Evolutionary conservation across 2,888 invertebrate genomes (phyloP).

Genomic region (Diachrysia chrysitis): DNA sequence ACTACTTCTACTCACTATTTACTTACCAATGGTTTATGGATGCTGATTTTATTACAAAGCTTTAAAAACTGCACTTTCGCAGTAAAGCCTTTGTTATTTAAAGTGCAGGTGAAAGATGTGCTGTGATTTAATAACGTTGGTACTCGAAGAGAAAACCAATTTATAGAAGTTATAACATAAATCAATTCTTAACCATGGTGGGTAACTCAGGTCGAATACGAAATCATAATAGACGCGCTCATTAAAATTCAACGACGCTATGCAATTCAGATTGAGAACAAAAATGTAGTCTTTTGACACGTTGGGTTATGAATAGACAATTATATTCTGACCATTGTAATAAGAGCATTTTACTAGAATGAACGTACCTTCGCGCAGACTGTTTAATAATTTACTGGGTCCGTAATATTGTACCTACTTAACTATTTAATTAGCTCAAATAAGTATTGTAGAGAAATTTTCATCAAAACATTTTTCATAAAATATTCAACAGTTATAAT

Average conservation of each 20-base stretch:
- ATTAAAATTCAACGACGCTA: slow-evolving; percentile 74
- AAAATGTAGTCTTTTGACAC: slow-evolving; percentile 65
- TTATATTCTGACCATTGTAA: slow-evolving; percentile 35
- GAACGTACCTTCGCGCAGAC: no score
- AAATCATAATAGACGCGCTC: slow-evolving; percentile 72
- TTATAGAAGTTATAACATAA: slow-evolving; percentile 75
- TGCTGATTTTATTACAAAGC: slow-evolving; percentile 46
- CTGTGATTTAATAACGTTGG: slow-evolving; percentile 57
- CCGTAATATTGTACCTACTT: no score
- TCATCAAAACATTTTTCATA: neutral
- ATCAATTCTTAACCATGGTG: slow-evolving; percentile 74
- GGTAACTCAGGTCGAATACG: slow-evolving; percentile 73
- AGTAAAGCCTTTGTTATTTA: slow-evolving; percentile 28
- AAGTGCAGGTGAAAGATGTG: slow-evolving; percentile 45
- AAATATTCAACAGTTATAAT: no score
- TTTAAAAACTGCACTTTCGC: slow-evolving; percentile 39
- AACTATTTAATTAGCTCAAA: no score
- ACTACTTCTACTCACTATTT: slow-evolving; percentile 67
- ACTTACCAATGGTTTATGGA: slow-evolving; percentile 67
- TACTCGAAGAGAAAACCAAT: slow-evolving; percentile 66
- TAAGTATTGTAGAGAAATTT: no score
- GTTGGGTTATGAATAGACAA: slow-evolving; percentile 58
- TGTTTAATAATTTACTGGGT: slow-evolving; percentile 11
- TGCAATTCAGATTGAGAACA: slow-evolving; percentile 71
- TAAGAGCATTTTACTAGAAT: no score